Percentiles rank a stretch among this genome's conserved stretches.
phyloP scores from a whole-genome alignment of 2,888 invertebrate species.

The Busseola fusca region DNA sequence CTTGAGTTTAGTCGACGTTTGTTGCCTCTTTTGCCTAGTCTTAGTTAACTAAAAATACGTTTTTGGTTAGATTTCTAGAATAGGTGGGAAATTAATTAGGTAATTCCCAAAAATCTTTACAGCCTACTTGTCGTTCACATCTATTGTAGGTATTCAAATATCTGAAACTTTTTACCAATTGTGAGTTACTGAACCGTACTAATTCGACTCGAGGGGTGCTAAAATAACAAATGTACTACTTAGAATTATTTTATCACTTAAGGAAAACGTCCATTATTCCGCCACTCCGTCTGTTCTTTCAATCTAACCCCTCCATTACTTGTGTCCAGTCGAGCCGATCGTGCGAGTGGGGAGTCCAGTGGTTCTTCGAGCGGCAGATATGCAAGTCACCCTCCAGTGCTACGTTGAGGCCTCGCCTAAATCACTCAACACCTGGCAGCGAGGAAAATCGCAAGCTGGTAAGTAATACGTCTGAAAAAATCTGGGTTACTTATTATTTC shows the following conservation, averaged over 20 bases:
- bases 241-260: constrained; percentile 45
- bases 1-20: constrained; percentile 6
- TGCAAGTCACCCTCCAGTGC: constrained; percentile 95
- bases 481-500: not conserved
- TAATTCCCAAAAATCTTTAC: not conserved
- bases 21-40: not conserved
- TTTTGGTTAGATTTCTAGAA: not conserved
- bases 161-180: not conserved
- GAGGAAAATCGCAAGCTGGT: constrained; percentile 79
- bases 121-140: not conserved
- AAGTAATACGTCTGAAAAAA: constrained; percentile 34
- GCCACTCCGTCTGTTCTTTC: constrained; percentile 17
- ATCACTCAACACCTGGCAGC: constrained; percentile 94
- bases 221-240: constrained; percentile 35
- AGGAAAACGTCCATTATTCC: constrained; percentile 34
- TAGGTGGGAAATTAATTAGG: not conserved
- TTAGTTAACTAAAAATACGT: not conserved
- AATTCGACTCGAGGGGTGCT: constrained; percentile 25
- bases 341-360: constrained; percentile 95
- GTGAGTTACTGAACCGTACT: constrained; percentile 7
- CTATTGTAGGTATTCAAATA: not conserved
- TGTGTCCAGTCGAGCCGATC: constrained; percentile 92
- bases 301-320: constrained; percentile 44
- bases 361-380: constrained; percentile 93
- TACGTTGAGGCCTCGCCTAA: constrained; percentile 96